phyloP scores from a whole-genome alignment of 1,140 invertebrate genomes.

The Steinernema feltiae region DNA sequence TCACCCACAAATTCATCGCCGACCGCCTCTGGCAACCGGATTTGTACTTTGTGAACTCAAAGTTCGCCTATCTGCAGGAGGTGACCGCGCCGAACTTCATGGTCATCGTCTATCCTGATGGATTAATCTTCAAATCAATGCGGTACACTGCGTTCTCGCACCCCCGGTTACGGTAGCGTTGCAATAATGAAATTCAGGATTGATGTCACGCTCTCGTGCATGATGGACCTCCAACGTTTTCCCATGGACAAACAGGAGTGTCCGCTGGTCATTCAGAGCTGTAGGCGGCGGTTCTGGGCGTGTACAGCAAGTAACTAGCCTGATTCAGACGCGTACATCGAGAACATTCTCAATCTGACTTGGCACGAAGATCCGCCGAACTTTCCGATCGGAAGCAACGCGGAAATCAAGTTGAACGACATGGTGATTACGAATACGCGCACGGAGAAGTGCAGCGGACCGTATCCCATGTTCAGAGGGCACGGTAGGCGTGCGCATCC shows the following conservation, averaged over 20 bases:
- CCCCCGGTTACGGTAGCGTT: too few species aligned
- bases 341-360: slow-evolving; percentile 52
- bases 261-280: slow-evolving; percentile 36
- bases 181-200: too few species aligned
- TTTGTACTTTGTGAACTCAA: slow-evolving; percentile 56
- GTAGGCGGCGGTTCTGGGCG: too few species aligned
- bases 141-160: too few species aligned
- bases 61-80: slow-evolving; percentile 57
- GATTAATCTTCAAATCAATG: slow-evolving; percentile 55
- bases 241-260: slow-evolving; percentile 47
- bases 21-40: slow-evolving; percentile 48
- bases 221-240: slow-evolving; percentile 51
- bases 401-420: slow-evolving; percentile 54
- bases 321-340: slow-evolving; percentile 54
- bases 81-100: slow-evolving; percentile 44
- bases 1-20: slow-evolving; percentile 49
- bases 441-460: slow-evolving; percentile 47
- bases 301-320: too few species aligned
- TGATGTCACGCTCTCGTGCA: slow-evolving; percentile 57
- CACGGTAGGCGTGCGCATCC: slow-evolving; percentile 41
- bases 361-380: slow-evolving; percentile 50
- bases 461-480: slow-evolving; percentile 56
- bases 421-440: slow-evolving; percentile 48
- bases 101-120: slow-evolving; percentile 56
- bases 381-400: slow-evolving; percentile 49